A percentile compares a stretch with the other conserved stretches of the same genome.
phyloP scores from a whole-genome alignment of 1,140 invertebrate species.

The Musca vetustissima region DNA sequence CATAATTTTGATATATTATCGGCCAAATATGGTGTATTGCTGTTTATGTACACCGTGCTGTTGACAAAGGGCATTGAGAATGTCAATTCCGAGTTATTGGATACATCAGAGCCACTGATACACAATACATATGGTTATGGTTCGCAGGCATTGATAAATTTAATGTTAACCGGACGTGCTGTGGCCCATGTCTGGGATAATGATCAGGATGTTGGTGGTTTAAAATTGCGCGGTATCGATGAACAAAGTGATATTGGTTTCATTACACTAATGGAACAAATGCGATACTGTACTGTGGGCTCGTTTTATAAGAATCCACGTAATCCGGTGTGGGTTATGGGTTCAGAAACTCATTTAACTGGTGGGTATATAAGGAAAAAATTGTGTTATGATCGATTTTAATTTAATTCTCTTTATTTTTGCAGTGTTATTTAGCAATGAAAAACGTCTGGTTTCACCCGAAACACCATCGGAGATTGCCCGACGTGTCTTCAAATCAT shows the following conservation, averaged over 20 bases:
- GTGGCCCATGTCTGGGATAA: slow-evolving; percentile 95
- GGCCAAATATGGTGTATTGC: slow-evolving; percentile 80
- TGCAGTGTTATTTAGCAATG: slow-evolving; percentile 79
- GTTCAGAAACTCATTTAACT: slow-evolving; percentile 90
- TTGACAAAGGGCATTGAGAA: slow-evolving; percentile 82
- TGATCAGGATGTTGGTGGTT: slow-evolving; percentile 86
- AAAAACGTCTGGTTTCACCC: slow-evolving; percentile 78
- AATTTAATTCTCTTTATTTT: background rate
- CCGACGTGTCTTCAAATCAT: slow-evolving; percentile 82
- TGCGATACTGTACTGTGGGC: slow-evolving; percentile 92
- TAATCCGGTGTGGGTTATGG: slow-evolving; percentile 89
- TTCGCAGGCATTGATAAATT: slow-evolving; percentile 90
- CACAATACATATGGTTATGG: slow-evolving; percentile 91
- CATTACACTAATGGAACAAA: slow-evolving; percentile 87
- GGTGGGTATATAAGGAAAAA: slow-evolving; percentile 56
- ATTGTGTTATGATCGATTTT: background rate
- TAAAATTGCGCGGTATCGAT: slow-evolving; percentile 81
- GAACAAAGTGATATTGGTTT: slow-evolving; percentile 87
- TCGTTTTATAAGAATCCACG: slow-evolving; percentile 91
- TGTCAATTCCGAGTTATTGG: slow-evolving; percentile 80
- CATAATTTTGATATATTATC: slow-evolving; percentile 73
- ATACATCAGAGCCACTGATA: slow-evolving; percentile 82
- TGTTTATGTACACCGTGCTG: slow-evolving; percentile 90
- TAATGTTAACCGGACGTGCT: slow-evolving; percentile 89
- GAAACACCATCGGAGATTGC: slow-evolving; percentile 85